Evolutionary conservation across 2,113 vertebrate species (phyloP), one percentile per base, ranked within the genome.

Genomic region (Gopherus evgoodei): DNA sequence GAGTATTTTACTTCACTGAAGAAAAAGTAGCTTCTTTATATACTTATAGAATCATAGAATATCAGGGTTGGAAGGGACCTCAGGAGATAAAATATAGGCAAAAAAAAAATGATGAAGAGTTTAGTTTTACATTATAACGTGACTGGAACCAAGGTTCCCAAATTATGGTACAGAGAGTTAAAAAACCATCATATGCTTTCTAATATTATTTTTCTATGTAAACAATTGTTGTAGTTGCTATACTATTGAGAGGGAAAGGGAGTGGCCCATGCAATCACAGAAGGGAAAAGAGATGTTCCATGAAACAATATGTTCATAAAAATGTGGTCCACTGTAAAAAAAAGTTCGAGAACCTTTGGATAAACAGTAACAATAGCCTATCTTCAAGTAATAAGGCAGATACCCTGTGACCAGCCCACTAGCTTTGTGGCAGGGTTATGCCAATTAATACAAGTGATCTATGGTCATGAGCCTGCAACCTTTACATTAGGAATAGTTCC

Each of bases 81-180:
- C 42, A 42, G 42, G 42, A 42, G 42, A 42, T 42, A 10, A 29
- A 78, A 47, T 44, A 38, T 38, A 81, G 4, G 47, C 76, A 57
- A 50, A 16, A 24, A 84, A 94, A 92, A 90, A 0, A 81, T 7
- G 5, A 3, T 53, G 17, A 0, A 22, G 65, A 38, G 8, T 21
- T 72, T 72, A 22, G 57, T 91, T 78, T 53, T 89, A 83, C 29
- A 76, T 49, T 38, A 82, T 11, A 29, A 3, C 85, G 21, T 59
- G 42, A 92, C 6, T 27, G 85, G 82, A 88, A 81, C 21, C 53
- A 89, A 22, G 35, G 65, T n/a, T 38, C 35, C 44, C 12, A 22
- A 75, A 4, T 47, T 49, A 56, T 0, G 2, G 69, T 49, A 87
- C 0, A 1, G n/a, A 84, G 1, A 10, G 2, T 82, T 1, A 88